Evolutionary conservation across 2,888 invertebrate genomes (phyloP).

Genomic region (Drosophila percnosoma): DNA sequence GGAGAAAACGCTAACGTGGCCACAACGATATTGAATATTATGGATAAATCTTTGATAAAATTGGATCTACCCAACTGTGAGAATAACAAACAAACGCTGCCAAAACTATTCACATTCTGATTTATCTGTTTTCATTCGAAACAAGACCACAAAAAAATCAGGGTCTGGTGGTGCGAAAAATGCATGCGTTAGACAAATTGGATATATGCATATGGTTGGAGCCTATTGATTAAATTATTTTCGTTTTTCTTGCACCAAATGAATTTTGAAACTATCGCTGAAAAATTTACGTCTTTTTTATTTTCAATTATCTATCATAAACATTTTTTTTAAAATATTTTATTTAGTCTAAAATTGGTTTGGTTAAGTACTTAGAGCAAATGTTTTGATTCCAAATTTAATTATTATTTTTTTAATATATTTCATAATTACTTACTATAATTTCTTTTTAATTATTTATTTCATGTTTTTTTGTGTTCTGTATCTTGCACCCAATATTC

Average conservation of each 20-base stretch:
- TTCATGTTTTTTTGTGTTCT: conserved; percentile 30
- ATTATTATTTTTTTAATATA: conserved; percentile 3
- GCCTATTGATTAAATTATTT: not conserved
- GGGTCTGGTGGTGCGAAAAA: conserved; percentile 11
- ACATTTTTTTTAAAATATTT: not conserved
- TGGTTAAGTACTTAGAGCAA: not conserved
- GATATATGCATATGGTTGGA: not conserved
- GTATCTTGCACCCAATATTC: not conserved
- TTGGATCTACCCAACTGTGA: conserved; percentile 1
- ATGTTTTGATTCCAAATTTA: not conserved
- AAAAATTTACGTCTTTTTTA: no score
- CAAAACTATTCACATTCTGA: conserved; percentile 30
- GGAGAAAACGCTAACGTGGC: conserved; percentile 21
- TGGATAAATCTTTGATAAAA: conserved; percentile 24
- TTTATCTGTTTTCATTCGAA: conserved; percentile 22
- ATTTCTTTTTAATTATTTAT: conserved; percentile 20
- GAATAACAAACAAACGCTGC: conserved; percentile 16
- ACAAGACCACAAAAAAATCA: not conserved
- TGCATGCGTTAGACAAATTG: not conserved
- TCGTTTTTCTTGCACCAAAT: not conserved
- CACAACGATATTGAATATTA: conserved; percentile 27
- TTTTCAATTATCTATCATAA: not conserved
- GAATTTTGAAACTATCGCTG: not conserved
- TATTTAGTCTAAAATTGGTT: not conserved
- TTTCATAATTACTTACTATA: not conserved